Conservation (phyloP, 1,140 invertebrate genomes). For the Euura lappo region DNA sequence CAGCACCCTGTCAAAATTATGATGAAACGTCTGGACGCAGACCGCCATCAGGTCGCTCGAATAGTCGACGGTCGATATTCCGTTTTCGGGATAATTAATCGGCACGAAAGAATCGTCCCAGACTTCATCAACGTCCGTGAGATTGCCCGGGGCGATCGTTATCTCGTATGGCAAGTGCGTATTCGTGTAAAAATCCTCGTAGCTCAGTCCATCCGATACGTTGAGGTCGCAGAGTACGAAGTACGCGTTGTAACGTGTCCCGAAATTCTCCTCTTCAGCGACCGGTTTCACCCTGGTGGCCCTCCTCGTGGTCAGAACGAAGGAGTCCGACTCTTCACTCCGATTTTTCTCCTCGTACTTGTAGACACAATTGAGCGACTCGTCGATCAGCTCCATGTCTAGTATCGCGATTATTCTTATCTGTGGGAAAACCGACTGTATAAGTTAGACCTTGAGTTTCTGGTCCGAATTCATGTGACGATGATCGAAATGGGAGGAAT, state of each 20-base stretch:
- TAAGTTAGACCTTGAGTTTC: too few relatives aligned
- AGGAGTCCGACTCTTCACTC: not conserved
- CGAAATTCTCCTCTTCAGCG: slow-evolving; percentile 31
- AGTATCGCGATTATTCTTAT: slow-evolving; percentile 28
- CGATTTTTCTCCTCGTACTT: slow-evolving; percentile 10
- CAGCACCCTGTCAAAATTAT: slow-evolving; percentile 61
- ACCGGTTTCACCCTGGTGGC: slow-evolving; percentile 20
- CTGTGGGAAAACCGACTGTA: slow-evolving; percentile 15
- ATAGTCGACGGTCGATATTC: slow-evolving; percentile 13
- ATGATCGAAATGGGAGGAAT: not conserved
- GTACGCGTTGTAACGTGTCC: slow-evolving; percentile 29
- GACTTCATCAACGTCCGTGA: not conserved
- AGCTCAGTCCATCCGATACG: slow-evolving; percentile 10
- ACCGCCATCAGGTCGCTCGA: slow-evolving; percentile 58
- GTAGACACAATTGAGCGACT: slow-evolving; percentile 24
- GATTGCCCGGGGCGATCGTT: slow-evolving; percentile 18
- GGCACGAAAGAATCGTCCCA: slow-evolving; percentile 18
- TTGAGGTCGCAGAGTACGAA: slow-evolving; percentile 31
- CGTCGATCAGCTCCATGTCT: slow-evolving; percentile 13
- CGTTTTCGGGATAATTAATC: slow-evolving; percentile 24
- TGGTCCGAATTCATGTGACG: not conserved
- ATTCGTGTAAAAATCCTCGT: not conserved
- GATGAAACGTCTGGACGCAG: slow-evolving; percentile 72
- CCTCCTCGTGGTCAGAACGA: slow-evolving; percentile 8
- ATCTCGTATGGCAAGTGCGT: slow-evolving; percentile 18